Base-by-base conservation (phyloP, 2,797 vertebrate genomes). In the Acipenser transmontanus region DNA sequence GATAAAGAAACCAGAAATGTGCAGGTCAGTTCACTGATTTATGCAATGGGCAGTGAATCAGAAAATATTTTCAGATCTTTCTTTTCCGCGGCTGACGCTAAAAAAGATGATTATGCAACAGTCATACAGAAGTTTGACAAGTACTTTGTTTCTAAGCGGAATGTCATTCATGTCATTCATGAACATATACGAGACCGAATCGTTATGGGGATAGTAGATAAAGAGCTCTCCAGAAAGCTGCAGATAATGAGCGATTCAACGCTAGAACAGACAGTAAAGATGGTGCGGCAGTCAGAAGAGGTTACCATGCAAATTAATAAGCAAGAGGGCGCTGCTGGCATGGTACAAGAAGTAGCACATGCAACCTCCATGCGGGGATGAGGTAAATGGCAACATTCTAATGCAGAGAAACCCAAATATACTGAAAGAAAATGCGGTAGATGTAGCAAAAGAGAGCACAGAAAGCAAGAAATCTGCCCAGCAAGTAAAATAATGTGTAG, bases 241-340 rank as follows among this genome's bases (percentile, higher is more conserved):
- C 70, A 74, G 63, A 34, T 70, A 20, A 66, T 1, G 13, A 52
- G 56, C 11, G 71, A 66, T 49, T 13, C 69, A 4, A 72, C 68
- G 2, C 20, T 69, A 50, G 60, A 50, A 11, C 61, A 59, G 47
- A 66, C 67, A n/a, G 50, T 73, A 20, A 49, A 70, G 34, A 68
- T 54, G 0, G 63, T 70, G 7, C 57, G 63, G 5, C 72, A 73
- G 50, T 68, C 66, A 0, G 65, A 67, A 9, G 60, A 70, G 47
- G 67, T 67, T 13, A 48, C 66, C 52, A 17, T 13, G 3, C 67
- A 69, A 51, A 13, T 73, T 8, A 71, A 47, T 57, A 56, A 64
- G 62, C 66, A 71, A 59, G 62, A 62, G 20, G 54, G 60, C 17
- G 11, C 57, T 61, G 20, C 6, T 1, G 61, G 68, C 13, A 14